Evolutionary conservation across 2,113 vertebrate species (phyloP).

Genomic region (Falcunculus frontatus): DNA sequence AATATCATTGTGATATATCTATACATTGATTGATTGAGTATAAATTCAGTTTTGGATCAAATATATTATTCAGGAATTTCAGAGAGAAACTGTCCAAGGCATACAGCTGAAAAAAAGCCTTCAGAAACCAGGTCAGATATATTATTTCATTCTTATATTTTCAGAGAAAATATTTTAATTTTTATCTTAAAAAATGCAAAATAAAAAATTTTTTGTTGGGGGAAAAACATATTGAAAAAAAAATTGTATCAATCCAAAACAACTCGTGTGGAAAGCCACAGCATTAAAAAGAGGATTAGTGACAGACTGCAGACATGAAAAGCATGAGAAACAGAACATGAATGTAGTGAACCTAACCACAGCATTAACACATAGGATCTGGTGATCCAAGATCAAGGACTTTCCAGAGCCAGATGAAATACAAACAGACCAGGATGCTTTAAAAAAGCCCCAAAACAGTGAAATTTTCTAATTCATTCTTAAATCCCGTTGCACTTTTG

Average conservation of each 20-base stretch:
- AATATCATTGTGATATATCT: not conserved
- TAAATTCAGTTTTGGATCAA: not conserved
- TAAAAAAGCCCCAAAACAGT: not conserved
- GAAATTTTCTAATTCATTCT: accelerated
- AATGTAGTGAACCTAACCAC: not conserved
- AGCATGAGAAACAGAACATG: not conserved
- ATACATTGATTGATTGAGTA: not conserved
- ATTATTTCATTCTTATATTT: not conserved
- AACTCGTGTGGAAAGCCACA: not conserved
- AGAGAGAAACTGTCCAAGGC: not conserved
- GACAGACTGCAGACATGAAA: not conserved
- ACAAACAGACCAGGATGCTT: not conserved
- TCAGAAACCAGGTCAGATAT: not conserved
- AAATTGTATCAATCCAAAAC: not conserved
- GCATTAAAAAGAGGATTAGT: not conserved
- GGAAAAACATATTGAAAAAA: accelerated
- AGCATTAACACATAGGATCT: not conserved
- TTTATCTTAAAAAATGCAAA: not conserved
- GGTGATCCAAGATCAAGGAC: not conserved
- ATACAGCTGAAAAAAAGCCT: not conserved
- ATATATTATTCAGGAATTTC: not conserved
- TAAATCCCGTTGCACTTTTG: not conserved
- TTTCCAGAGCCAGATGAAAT: not conserved
- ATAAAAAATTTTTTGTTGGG: not conserved
- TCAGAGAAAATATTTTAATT: not conserved